phyloP scores from a whole-genome alignment of 2,888 invertebrate genomes.

The Amitus sp. region DNA sequence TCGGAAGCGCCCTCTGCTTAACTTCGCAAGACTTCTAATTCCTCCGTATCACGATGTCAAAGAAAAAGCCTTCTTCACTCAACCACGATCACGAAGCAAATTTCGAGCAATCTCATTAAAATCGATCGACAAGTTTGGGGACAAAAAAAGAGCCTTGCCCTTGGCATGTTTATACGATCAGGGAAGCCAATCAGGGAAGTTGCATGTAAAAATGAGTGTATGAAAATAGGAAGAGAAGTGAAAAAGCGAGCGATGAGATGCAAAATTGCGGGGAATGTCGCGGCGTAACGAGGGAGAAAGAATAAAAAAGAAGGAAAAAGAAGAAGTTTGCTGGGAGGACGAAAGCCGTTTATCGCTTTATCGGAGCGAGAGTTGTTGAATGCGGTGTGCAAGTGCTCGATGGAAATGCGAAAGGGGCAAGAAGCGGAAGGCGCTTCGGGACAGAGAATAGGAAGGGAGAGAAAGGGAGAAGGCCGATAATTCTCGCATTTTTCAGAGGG shows the following conservation, averaged over 20 bases:
- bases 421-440: slow-evolving; percentile 32
- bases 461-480: slow-evolving; percentile 32
- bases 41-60: slow-evolving; percentile 53
- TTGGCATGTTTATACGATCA: too few relatives aligned
- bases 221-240: not conserved
- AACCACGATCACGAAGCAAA: too few relatives aligned
- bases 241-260: slow-evolving; percentile 36
- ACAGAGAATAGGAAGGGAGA: slow-evolving; percentile 16
- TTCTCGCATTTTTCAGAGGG: slow-evolving; percentile 43
- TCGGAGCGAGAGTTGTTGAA: slow-evolving; percentile 15
- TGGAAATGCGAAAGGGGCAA: slow-evolving; percentile 19
- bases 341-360: slow-evolving; percentile 42
- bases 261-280: slow-evolving; percentile 34
- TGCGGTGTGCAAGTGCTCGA: slow-evolving; percentile 15
- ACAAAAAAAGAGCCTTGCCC: too few relatives aligned
- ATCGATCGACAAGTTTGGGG: too few relatives aligned
- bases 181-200: too few relatives aligned
- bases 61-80: slow-evolving; percentile 11
- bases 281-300: slow-evolving; percentile 10
- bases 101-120: too few relatives aligned
- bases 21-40: slow-evolving; percentile 56
- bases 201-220: too few relatives aligned
- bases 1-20: slow-evolving; percentile 50
- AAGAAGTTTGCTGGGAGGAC: too few relatives aligned
- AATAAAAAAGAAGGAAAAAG: too few relatives aligned